Base-by-base conservation (phyloP, 2,797 vertebrate genomes). In the Pygocentrus nattereri region DNA sequence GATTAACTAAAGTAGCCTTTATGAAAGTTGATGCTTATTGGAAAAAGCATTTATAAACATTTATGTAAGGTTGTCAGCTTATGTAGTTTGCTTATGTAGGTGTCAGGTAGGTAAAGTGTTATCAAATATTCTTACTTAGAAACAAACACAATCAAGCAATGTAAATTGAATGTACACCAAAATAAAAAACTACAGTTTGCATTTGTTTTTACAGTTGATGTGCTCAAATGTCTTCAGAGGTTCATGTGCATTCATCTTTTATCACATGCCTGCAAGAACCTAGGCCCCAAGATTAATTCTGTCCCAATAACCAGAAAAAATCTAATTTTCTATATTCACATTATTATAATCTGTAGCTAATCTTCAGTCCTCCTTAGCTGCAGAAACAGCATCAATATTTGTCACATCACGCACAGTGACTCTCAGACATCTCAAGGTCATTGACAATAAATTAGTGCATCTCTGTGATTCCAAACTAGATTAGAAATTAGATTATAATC, bases 381-480 rank as follows among this genome's bases (percentile, higher is more conserved):
- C 59, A 50, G n/a, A 25, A 11, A 41, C n/a, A 50, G 44, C 68
- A 49, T 67, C 59, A 74, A 21, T 34, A 81, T 59, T 75, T 75
- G 50, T 80, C 77, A 64, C 34, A 74, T 74, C 62, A 68, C 58
- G 25, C 62, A 80, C 72, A 74, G 34, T 19, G 69, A 74, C 38
- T 74, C 50, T 44, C 41, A 75, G 61, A 74, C 78, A 54, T 65
- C 72, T 69, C 72, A 81, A 81, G 79, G 79, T 75, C 79, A 81
- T 50, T 16, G 5, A 21, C 41, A 75, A 75, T 81, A 75, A 65
- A 75, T 69, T 62, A 80, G 61, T 0, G 18, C 34, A 68, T 69
- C 71, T 75, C 61, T 58, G 50, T 34, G 47, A 79, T 47, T 38
- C 23, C 34, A 78, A 70, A 70, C 38, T 31, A 78, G 67, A 78